These are phyloP conservation scores for Heliothis peltigera DNA, from an alignment of 2,888 invertebrate species.

Conservation along the genomic window DNA sequence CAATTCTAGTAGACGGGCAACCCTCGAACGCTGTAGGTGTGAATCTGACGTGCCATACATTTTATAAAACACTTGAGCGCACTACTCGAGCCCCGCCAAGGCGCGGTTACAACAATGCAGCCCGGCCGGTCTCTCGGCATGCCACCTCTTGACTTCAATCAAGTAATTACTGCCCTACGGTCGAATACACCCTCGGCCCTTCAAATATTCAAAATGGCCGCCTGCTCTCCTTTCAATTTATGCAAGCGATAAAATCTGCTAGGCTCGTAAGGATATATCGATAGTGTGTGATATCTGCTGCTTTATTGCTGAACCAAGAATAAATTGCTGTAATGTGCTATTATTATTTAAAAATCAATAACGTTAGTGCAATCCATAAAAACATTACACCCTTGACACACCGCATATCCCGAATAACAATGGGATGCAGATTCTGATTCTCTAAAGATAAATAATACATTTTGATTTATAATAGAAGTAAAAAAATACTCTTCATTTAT, in stretches of 20 bases:
- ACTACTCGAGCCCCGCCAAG: conserved; percentile 71
- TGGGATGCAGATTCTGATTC: conserved; percentile 89
- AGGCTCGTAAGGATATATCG: conserved; percentile 29
- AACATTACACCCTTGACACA: conserved; percentile 89
- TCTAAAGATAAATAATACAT: conserved; percentile 90
- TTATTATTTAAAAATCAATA: conserved; percentile 73
- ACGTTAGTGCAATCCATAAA: conserved; percentile 76
- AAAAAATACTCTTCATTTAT: conserved; percentile 90
- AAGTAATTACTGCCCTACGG: conserved; percentile 89
- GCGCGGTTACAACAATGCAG: conserved; percentile 78
- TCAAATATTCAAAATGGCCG: conserved; percentile 88
- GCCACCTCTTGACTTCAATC: conserved; percentile 89
- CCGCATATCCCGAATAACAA: conserved; percentile 88
- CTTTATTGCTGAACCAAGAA: conserved; percentile 36
- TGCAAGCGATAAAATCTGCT: conserved; percentile 79
- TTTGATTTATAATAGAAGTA: conserved; percentile 89
- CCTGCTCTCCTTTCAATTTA: conserved; percentile 75
- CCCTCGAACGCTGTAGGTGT: conserved; percentile 85
- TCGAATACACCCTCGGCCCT: conserved; percentile 83
- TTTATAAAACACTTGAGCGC: conserved; percentile 79
- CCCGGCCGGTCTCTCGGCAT: conserved; percentile 84
- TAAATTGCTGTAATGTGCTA: conserved; percentile 53
- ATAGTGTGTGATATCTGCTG: conserved; percentile 11
- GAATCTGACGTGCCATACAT: conserved; percentile 79
- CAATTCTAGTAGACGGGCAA: conserved; percentile 75